Conservation (phyloP, 2,888 invertebrate genomes). For the Chloroclystis v-ata region DNA sequence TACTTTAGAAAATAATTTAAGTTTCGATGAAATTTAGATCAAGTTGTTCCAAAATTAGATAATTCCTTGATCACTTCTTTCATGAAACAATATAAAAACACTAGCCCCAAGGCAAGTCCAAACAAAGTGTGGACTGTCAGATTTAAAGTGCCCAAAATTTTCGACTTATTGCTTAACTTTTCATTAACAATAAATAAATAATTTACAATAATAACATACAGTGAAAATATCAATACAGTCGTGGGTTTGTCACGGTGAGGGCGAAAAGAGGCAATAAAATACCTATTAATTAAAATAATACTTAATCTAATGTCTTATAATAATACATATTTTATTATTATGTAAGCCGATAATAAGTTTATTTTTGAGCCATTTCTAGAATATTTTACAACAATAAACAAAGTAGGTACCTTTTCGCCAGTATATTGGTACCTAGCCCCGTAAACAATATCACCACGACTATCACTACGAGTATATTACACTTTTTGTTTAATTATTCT, state of each 20-base stretch:
- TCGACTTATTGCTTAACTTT: slow-evolving; percentile 2
- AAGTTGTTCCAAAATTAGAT: no score
- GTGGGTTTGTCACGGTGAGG: not conserved
- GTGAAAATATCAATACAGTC: not conserved
- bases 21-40: no score
- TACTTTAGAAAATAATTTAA: no score
- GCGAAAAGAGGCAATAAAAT: not conserved
- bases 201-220: slow-evolving; percentile 1
- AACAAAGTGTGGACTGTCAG: not conserved
- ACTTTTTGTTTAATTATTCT: no score
- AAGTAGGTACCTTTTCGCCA: no score
- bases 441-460: no score
- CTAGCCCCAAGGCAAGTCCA: not conserved
- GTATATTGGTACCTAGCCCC: no score
- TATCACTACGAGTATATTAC: no score
- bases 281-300: not conserved
- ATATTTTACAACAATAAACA: no score
- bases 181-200: not conserved
- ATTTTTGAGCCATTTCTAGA: no score
- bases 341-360: no score
- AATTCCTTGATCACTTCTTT: not conserved
- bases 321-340: no score
- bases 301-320: not conserved
- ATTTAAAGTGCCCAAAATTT: not conserved
- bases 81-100: not conserved